phyloP scores from a whole-genome alignment of 2,797 vertebrate species.

The Harpagifer antarcticus region DNA sequence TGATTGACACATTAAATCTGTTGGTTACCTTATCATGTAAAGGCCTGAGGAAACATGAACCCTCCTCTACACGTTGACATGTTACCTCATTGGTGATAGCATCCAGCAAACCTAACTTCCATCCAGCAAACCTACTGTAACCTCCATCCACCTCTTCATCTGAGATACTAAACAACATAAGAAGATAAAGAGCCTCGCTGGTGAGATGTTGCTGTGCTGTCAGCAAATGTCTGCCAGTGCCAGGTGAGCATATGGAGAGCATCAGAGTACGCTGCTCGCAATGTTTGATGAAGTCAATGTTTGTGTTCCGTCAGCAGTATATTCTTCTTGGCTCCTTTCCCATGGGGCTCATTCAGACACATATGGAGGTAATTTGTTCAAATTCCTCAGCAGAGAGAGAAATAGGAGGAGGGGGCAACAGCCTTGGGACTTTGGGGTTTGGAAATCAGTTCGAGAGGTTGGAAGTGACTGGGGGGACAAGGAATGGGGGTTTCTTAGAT shows the following conservation, averaged over 20 bases:
- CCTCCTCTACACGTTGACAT: not conserved
- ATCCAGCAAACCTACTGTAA: not conserved
- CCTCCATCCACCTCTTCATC: constrained; percentile 21
- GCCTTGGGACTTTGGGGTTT: constrained; percentile 58
- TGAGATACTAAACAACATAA: constrained; percentile 27
- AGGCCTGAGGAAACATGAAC: constrained; percentile 24
- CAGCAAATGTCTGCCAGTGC: constrained; percentile 49
- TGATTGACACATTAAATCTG: constrained; percentile 27
- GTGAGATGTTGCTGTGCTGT: constrained; percentile 52
- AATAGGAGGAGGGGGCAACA: constrained; percentile 36
- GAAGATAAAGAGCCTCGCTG: constrained; percentile 58
- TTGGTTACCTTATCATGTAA: not conserved
- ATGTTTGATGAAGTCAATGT: constrained; percentile 79
- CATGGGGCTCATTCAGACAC: constrained; percentile 74
- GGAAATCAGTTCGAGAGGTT: constrained; percentile 55
- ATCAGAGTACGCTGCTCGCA: constrained; percentile 62
- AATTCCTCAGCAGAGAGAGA: constrained; percentile 72
- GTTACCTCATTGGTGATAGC: constrained; percentile 32
- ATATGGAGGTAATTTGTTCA: constrained; percentile 82
- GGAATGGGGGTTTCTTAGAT: constrained; percentile 21
- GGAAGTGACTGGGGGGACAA: constrained; percentile 32
- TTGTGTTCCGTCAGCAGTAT: constrained; percentile 81
- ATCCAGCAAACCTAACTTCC: constrained; percentile 13
- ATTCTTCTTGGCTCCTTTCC: constrained; percentile 71
- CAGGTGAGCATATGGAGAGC: constrained; percentile 76